Percentiles rank a stretch among this genome's conserved stretches.
Evolutionary conservation across 2,888 invertebrate species (phyloP).

Genomic region (Sarcophaga rosellei): DNA sequence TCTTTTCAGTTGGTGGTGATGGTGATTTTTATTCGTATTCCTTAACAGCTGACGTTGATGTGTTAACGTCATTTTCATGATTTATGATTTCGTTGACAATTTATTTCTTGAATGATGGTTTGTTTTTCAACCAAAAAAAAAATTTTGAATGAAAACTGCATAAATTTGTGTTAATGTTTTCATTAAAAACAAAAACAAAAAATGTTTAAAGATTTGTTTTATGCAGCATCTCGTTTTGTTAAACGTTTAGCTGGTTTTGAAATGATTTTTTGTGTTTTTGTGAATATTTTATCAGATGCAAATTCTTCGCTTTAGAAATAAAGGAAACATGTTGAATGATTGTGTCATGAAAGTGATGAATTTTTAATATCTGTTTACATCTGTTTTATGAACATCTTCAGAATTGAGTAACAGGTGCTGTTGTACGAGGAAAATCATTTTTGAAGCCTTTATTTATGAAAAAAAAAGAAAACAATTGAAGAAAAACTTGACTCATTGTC

Average conservation of each 20-base stretch:
- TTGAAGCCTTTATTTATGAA: too few species aligned
- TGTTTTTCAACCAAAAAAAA: not conserved
- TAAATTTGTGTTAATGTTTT: constrained; percentile 52
- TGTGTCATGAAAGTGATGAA: constrained; percentile 57
- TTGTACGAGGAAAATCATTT: too few species aligned
- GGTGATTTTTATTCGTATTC: constrained; percentile 25
- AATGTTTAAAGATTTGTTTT: not conserved
- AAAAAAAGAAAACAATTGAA: too few species aligned
- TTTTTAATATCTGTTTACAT: constrained; percentile 30
- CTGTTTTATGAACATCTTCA: not conserved
- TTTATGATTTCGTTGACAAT: constrained; percentile 54
- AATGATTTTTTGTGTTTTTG: constrained; percentile 52
- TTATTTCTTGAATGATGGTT: constrained; percentile 39
- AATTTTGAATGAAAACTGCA: constrained; percentile 42
- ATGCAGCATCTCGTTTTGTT: not conserved
- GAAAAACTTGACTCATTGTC: too few species aligned
- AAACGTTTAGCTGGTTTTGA: not conserved
- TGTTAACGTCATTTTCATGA: constrained; percentile 62
- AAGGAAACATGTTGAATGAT: constrained; percentile 50
- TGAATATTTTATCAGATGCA: constrained; percentile 63
- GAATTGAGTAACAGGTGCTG: too few species aligned
- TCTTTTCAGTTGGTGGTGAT: not conserved
- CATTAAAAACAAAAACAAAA: not conserved
- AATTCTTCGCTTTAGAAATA: constrained; percentile 26
- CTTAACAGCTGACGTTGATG: constrained; percentile 44